Base-by-base conservation (phyloP, 2,797 vertebrate genomes). In the Octomys mimax region DNA sequence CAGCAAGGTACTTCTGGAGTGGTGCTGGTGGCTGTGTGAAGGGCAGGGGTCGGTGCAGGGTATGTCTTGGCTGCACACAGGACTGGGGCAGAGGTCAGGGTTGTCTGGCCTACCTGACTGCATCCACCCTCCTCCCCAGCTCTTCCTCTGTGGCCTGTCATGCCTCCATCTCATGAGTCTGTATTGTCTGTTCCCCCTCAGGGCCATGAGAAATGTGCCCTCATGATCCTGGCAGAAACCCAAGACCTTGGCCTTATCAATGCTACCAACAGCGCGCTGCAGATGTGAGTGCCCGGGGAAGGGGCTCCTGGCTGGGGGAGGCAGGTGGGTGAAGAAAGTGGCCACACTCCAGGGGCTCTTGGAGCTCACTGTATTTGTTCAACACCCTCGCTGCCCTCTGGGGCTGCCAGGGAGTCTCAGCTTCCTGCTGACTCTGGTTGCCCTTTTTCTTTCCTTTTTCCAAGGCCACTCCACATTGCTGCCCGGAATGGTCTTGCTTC, bases 201-300 rank as follows among this genome's bases (percentile, higher is more conserved):
- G 99, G 99, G 99, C 97, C 99, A 99, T 98, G 99, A 99, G 98
- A 99, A 99, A 99, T 99, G 99, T 98, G 99, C 99, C 96, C 99
- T 99, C 98, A 98, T 99, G 98, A 99, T 99, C 98, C 99, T 99
- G 97, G 99, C 99, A 95, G 99, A 99, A 98, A 99, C 99, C 98
- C 99, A 98, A 77, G 99, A 99, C 98, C 99, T 99, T 92, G 99
- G 99, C 96, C 99, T 99, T 98, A 99, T 99, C 98, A 99, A 99
- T 98, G 99, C 99, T 97, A 99, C 99, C 96, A 99, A 99, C 98
- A 98, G 98, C 78, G 98, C 99, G 82, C 99, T 99, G 96, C 99
- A 99, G 98, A 99, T 99, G 99, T 99, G 98, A 99, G 99, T 99
- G 87, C 95, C 93, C 6, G 54, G 89, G 31, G 96, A 92, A 71